Conservation (phyloP, 2,888 invertebrate genomes). For the Apotomis capreana region DNA sequence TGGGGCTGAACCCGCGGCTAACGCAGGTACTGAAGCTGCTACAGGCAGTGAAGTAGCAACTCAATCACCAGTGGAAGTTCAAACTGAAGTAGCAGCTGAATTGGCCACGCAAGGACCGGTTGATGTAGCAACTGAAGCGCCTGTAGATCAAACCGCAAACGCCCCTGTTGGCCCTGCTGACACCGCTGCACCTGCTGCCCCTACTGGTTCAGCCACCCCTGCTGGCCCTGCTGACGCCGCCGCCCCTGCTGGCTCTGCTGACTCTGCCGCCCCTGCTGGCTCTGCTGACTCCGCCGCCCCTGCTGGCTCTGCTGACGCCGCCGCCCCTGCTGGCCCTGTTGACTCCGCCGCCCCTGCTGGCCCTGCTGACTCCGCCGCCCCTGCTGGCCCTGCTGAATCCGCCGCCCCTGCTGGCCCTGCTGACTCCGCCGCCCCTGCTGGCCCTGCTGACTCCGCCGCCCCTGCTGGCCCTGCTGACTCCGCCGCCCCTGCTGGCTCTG, state of each 20-base stretch:
- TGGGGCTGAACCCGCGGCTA: conserved; percentile 3
- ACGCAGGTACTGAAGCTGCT: conserved; percentile 15
- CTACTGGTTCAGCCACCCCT: not conserved
- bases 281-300: too few relatives aligned
- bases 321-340: too few relatives aligned
- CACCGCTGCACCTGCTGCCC: too few relatives aligned
- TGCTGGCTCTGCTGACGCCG: too few relatives aligned
- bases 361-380: too few relatives aligned
- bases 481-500: not conserved
- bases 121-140: conserved; percentile 22
- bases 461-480: not conserved
- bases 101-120: conserved; percentile 8
- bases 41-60: conserved; percentile 15
- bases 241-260: too few relatives aligned
- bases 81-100: conserved; percentile 7
- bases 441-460: not conserved
- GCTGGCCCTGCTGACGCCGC: too few relatives aligned
- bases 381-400: not conserved
- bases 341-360: too few relatives aligned
- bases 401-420: conserved; percentile 2
- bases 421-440: not conserved
- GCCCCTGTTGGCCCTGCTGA: not conserved
- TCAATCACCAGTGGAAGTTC: conserved; percentile 4
- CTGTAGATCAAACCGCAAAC: conserved; percentile 15
- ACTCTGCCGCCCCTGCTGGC: too few relatives aligned